A percentile compares a stretch with the other conserved stretches of the same genome.
phyloP scores from a whole-genome alignment of 2,888 invertebrate genomes.

The Nipponacmea schrenckii region DNA sequence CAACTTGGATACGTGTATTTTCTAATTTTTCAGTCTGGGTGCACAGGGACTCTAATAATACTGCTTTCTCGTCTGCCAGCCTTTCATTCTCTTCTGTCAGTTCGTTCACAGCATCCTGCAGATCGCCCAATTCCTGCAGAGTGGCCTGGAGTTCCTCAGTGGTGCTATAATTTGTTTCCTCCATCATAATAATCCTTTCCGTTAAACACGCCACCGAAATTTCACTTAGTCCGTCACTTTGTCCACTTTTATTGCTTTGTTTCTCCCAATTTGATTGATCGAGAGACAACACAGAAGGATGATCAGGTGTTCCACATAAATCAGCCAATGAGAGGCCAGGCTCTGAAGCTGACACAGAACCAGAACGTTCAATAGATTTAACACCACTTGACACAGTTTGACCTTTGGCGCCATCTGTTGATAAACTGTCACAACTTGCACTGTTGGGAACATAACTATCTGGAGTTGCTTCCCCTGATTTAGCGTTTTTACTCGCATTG shows the following conservation, averaged over 20 bases:
- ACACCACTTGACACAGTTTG: slow-evolving; percentile 13
- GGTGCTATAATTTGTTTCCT: slow-evolving; percentile 81
- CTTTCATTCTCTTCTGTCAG: slow-evolving; percentile 88
- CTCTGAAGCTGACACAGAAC: slow-evolving; percentile 55
- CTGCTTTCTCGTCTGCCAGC: slow-evolving; percentile 87
- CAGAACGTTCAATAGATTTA: slow-evolving; percentile 34
- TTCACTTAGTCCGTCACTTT: slow-evolving; percentile 76
- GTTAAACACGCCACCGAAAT: slow-evolving; percentile 87
- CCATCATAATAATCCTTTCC: slow-evolving; percentile 92
- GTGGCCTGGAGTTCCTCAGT: slow-evolving; percentile 80
- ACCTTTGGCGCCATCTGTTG: slow-evolving; percentile 46
- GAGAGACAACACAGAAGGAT: slow-evolving; percentile 51
- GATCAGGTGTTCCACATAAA: slow-evolving; percentile 55
- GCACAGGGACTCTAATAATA: slow-evolving; percentile 88
- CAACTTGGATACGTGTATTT: slow-evolving; percentile 85
- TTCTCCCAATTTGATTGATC: slow-evolving; percentile 79
- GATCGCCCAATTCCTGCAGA: slow-evolving; percentile 88
- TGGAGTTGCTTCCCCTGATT: slow-evolving; percentile 30
- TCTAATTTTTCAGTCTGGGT: slow-evolving; percentile 92
- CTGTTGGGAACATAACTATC: slow-evolving; percentile 38
- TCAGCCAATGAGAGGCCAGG: slow-evolving; percentile 56
- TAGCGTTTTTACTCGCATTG: slow-evolving; percentile 14
- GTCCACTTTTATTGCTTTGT: slow-evolving; percentile 81
- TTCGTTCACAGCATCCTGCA: slow-evolving; percentile 87
- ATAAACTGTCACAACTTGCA: slow-evolving; percentile 57